These are phyloP conservation scores for Chrysemys picta DNA, from an alignment of 2,113 vertebrate species.

Conservation along the genomic window DNA sequence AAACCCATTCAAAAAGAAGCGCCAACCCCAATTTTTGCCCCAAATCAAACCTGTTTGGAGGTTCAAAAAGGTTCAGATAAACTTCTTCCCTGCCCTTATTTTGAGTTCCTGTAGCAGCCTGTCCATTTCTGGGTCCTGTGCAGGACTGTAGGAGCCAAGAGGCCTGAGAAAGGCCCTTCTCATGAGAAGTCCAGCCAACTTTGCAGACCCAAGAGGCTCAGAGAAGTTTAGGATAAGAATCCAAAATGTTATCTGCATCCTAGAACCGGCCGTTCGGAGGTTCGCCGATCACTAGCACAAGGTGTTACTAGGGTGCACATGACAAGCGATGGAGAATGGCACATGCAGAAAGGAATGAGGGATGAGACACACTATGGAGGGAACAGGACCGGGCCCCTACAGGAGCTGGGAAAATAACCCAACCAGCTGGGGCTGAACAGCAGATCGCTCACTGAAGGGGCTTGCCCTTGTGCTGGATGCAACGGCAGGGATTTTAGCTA, in stretches of 20 bases:
- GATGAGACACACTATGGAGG: conserved; percentile 15
- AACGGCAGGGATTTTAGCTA: not conserved
- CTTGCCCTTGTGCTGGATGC: not conserved
- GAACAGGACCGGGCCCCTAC: not conserved
- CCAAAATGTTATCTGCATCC: fast-evolving
- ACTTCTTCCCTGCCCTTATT: not conserved
- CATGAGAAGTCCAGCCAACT: not conserved
- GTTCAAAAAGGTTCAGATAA: conserved; percentile 13
- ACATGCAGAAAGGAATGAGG: conserved; percentile 65
- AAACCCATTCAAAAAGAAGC: conserved; percentile 37
- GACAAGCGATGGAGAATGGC: not conserved
- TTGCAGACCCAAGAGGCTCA: not conserved
- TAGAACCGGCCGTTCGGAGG: not conserved
- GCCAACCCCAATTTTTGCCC: not conserved
- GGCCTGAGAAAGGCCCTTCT: not conserved
- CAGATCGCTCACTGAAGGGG: not conserved
- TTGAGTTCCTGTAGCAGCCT: not conserved
- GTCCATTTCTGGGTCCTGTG: not conserved
- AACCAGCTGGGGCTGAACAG: not conserved
- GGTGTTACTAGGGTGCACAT: not conserved
- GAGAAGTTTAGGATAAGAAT: not conserved
- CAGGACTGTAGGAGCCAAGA: not conserved
- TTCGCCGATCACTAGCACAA: conserved; percentile 65
- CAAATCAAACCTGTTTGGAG: conserved; percentile 36
- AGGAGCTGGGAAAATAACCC: not conserved